phyloP scores from a whole-genome alignment of 2,888 invertebrate species.

The Aquatica leii region DNA sequence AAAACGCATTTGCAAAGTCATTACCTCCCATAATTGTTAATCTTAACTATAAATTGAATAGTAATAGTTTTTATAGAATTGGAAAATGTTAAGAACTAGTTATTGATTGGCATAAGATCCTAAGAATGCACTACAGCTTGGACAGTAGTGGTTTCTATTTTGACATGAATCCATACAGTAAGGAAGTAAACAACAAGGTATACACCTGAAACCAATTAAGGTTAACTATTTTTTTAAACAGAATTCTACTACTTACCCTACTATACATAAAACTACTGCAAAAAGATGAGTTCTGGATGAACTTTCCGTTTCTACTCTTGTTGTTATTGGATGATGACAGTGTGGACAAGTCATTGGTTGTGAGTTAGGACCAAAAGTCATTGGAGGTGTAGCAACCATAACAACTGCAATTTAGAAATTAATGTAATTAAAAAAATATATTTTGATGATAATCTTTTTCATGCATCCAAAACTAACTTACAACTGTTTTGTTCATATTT shows the following conservation, averaged over 20 bases:
- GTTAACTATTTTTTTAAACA: background rate
- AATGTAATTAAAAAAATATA: too few relatives aligned
- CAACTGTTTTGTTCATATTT: too few relatives aligned
- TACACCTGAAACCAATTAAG: constrained; percentile 53
- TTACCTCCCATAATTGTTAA: too few relatives aligned
- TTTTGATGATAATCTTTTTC: too few relatives aligned
- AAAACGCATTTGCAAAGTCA: too few relatives aligned
- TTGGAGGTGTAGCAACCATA: background rate
- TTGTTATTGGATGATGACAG: constrained; percentile 59
- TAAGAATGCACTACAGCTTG: constrained; percentile 21
- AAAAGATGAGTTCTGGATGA: constrained; percentile 63
- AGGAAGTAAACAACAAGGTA: constrained; percentile 60
- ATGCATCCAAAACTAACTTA: too few relatives aligned
- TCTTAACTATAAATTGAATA: too few relatives aligned
- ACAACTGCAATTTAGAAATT: too few relatives aligned
- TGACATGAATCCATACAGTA: constrained; percentile 62
- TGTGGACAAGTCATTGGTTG: constrained; percentile 59
- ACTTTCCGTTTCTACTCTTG: constrained; percentile 57
- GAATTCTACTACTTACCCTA: constrained; percentile 56
- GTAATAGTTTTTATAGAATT: too few relatives aligned
- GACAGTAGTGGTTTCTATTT: constrained; percentile 61
- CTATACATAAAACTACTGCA: constrained; percentile 60
- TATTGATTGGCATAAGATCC: constrained; percentile 15
- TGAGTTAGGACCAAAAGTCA: constrained; percentile 56
- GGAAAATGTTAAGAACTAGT: too few relatives aligned